Evolutionary conservation across 2,797 vertebrate genomes (phyloP).

Genomic region (Periophthalmus magnuspinnatus): DNA sequence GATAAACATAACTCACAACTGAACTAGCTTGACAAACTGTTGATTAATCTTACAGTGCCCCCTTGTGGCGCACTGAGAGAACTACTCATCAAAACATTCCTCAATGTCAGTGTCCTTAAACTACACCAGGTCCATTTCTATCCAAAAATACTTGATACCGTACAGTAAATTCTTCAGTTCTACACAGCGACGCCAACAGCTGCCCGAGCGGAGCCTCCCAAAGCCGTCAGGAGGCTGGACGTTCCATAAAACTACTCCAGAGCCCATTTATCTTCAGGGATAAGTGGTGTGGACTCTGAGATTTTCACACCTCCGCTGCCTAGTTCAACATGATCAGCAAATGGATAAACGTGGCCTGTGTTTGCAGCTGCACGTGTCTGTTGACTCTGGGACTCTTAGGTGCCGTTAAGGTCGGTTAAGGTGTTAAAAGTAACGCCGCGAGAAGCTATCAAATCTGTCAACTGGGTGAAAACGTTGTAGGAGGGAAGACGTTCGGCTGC

Average conservation of each 20-base stretch:
- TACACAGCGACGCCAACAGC: slow-evolving; percentile 1
- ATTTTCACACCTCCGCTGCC: slow-evolving; percentile 51
- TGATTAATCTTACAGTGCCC: slow-evolving; percentile 39
- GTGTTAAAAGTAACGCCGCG: slow-evolving; percentile 50
- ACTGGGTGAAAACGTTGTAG: too few relatives aligned
- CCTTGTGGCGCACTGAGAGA: slow-evolving; percentile 39
- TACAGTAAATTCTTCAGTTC: neutral
- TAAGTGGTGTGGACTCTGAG: slow-evolving; percentile 23
- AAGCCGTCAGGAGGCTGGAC: neutral
- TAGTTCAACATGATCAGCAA: slow-evolving; percentile 39
- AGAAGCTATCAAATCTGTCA: too few relatives aligned
- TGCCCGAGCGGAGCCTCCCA: slow-evolving; percentile 11
- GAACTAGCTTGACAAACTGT: neutral
- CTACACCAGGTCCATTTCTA: neutral
- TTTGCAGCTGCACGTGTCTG: slow-evolving; percentile 70
- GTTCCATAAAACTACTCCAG: slow-evolving; percentile 16
- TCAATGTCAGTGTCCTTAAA: neutral
- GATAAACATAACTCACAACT: neutral
- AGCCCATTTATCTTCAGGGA: slow-evolving; percentile 16
- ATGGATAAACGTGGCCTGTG: slow-evolving; percentile 59
- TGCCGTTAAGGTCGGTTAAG: slow-evolving; percentile 36
- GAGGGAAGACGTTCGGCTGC: too few relatives aligned
- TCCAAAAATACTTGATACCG: neutral
- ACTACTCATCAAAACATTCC: slow-evolving; percentile 5
- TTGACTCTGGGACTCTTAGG: slow-evolving; percentile 46